Conservation (phyloP, 2,113 vertebrate genomes). For the Bubalus kerabau region DNA sequence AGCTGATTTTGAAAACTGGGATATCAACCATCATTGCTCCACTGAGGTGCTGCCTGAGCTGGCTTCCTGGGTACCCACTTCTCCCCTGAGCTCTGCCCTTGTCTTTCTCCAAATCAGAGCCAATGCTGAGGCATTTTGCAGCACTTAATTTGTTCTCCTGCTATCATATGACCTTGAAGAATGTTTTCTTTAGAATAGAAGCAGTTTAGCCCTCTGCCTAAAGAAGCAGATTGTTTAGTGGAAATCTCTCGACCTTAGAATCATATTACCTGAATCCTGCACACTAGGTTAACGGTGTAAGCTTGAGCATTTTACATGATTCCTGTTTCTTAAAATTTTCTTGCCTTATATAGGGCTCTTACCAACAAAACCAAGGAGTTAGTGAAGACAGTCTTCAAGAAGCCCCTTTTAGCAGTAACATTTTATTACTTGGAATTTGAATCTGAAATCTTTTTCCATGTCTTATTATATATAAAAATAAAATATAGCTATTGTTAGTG, state of each 20-base stretch:
- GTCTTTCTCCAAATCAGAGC: background rate
- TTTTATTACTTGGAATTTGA: slow-evolving; percentile 1
- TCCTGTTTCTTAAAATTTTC: background rate
- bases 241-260: slow-evolving; percentile 17
- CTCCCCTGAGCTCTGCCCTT: background rate
- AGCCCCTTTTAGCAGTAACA: background rate
- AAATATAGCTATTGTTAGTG: background rate
- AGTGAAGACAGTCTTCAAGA: background rate
- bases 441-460: background rate
- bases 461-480: background rate
- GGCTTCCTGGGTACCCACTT: background rate
- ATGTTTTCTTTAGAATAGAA: slow-evolving; percentile 37
- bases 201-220: background rate
- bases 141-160: slow-evolving; percentile 34
- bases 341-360: background rate
- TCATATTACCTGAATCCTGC: background rate
- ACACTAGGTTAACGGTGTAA: background rate
- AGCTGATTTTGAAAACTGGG: slow-evolving; percentile 25
- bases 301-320: background rate
- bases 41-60: background rate
- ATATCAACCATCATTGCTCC: background rate
- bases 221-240: background rate
- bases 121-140: background rate
- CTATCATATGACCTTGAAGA: slow-evolving; percentile 30
- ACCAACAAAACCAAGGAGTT: slow-evolving; percentile 4